Percentiles rank a stretch among this genome's conserved stretches.
These are phyloP conservation scores for Emydoidea blandingii DNA, from an alignment of 2,797 vertebrate species.

Conservation along the genomic window DNA sequence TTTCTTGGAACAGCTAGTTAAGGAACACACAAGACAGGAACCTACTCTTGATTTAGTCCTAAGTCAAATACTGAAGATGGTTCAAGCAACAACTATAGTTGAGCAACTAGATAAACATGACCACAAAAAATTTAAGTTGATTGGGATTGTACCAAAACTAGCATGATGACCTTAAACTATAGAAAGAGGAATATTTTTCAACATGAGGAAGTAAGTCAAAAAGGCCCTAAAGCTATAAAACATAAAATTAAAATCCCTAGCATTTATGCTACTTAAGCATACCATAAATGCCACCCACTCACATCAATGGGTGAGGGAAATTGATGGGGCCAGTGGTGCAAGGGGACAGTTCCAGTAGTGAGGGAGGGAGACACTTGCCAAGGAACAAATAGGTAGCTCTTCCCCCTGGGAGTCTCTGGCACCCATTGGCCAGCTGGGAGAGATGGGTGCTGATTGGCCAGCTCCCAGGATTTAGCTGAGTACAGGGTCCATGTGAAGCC, in stretches of 20 bases:
- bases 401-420: neutral
- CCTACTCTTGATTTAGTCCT: neutral
- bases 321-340: neutral
- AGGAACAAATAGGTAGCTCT: neutral
- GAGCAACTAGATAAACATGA: neutral
- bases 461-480: neutral
- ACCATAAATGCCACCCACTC: neutral
- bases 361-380: no score
- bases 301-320: neutral
- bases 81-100: neutral
- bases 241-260: neutral
- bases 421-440: neutral
- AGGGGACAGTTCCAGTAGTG: neutral
- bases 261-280: no score
- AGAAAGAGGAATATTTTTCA: neutral
- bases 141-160: neutral
- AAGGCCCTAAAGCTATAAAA: neutral
- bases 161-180: neutral
- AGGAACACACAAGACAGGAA: neutral
- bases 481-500: neutral
- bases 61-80: neutral
- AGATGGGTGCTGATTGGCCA: neutral
- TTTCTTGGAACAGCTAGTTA: neutral
- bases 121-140: neutral
- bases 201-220: neutral